Conservation (phyloP, 1,140 invertebrate species). For the Mizuhopecten yessoensis region DNA sequence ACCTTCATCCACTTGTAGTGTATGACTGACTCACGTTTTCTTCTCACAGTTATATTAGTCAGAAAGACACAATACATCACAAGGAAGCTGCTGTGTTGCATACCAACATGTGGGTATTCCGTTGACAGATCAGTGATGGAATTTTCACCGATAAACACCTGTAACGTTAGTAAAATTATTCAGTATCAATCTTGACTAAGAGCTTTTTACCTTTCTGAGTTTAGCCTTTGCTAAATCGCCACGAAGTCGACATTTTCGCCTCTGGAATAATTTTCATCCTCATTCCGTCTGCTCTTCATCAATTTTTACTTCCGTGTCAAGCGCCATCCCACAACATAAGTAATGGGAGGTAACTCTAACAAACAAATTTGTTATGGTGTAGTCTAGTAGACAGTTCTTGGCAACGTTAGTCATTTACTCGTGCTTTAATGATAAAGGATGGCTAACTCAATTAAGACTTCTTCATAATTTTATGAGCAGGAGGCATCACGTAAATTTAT, state of each 20-base stretch:
- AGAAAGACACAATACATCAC: background rate
- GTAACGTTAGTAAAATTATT: background rate
- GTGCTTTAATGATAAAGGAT: too few relatives aligned
- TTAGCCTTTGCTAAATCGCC: slow-evolving; percentile 13
- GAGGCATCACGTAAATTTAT: too few relatives aligned
- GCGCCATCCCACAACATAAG: background rate
- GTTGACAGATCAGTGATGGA: background rate
- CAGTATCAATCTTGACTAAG: background rate
- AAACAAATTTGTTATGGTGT: too few relatives aligned
- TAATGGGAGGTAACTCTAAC: slow-evolving; percentile 11
- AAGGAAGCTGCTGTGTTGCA: background rate
- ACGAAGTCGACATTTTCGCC: background rate
- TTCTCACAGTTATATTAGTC: background rate
- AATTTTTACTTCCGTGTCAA: slow-evolving; percentile 37
- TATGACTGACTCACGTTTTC: background rate
- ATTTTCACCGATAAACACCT: background rate
- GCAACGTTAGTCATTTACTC: too few relatives aligned
- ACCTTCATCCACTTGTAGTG: background rate
- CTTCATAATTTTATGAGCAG: too few relatives aligned
- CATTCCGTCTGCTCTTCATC: slow-evolving; percentile 37
- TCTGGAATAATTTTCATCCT: background rate
- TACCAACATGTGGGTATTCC: background rate
- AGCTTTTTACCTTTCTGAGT: background rate
- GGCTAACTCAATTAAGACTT: too few relatives aligned
- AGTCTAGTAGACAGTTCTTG: too few relatives aligned